These are phyloP conservation scores for Cataglyphis livida DNA, from an alignment of 2,888 invertebrate species.

Conservation along the genomic window DNA sequence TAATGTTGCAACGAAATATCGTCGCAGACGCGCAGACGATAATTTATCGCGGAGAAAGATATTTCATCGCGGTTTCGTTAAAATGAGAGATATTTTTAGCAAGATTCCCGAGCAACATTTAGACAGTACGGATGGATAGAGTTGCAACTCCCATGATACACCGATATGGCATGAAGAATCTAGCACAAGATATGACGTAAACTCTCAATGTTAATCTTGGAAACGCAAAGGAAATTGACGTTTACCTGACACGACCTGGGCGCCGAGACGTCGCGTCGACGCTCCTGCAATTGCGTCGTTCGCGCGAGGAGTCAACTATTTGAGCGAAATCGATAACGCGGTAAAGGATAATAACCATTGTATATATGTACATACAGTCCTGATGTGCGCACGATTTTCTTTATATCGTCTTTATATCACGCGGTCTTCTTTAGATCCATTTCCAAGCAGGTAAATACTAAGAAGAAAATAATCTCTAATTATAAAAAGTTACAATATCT, in stretches of 20 bases:
- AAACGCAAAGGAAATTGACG: conserved; percentile 12
- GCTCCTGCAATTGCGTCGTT: conserved; percentile 68
- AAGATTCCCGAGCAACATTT: background rate
- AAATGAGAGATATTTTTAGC: conserved; percentile 7
- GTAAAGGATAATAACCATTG: conserved; percentile 58
- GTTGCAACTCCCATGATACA: background rate
- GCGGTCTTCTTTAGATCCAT: background rate
- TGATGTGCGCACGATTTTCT: background rate
- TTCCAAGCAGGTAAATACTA: background rate
- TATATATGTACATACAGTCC: background rate
- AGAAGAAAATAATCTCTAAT: background rate
- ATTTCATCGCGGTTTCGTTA: background rate
- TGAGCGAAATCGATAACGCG: conserved; percentile 64
- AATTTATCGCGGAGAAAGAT: background rate
- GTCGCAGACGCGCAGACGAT: background rate
- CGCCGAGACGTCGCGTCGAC: conserved; percentile 63
- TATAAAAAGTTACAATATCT: background rate
- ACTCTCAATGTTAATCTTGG: conserved; percentile 15
- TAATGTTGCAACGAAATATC: conserved; percentile 15
- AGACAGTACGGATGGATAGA: background rate
- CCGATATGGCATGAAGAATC: background rate
- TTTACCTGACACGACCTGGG: conserved; percentile 41
- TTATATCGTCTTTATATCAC: background rate
- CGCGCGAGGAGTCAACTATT: conserved; percentile 57
- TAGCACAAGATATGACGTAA: background rate